These are phyloP conservation scores for Eudyptes chrysolophus DNA, from an alignment of 2,113 vertebrate genomes.

Conservation along the genomic window DNA sequence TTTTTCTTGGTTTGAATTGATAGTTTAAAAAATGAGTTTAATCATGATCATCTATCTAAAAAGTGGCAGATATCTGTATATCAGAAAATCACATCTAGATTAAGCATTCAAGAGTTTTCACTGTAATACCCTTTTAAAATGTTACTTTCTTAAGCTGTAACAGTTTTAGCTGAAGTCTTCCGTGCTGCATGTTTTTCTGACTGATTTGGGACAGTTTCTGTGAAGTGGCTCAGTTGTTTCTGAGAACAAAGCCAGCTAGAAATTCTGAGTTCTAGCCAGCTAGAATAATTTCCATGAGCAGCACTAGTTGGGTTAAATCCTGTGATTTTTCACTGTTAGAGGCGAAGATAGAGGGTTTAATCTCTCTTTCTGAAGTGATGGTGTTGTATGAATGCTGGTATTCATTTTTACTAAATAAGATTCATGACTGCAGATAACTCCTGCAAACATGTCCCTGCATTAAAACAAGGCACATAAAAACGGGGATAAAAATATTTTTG, in stretches of 20 bases:
- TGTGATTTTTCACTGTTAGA: conserved; percentile 12
- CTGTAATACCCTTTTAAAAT: background rate
- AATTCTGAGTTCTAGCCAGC: background rate
- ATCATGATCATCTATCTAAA: background rate
- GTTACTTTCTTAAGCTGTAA: background rate
- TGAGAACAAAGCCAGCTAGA: conserved; percentile 41
- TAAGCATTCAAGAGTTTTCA: background rate
- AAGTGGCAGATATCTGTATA: background rate
- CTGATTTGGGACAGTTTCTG: background rate
- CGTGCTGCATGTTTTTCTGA: background rate
- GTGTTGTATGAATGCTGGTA: conserved; percentile 33
- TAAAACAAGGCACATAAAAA: background rate
- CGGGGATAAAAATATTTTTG: background rate
- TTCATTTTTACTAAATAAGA: conserved; percentile 50
- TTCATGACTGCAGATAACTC: conserved; percentile 32
- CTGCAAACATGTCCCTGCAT: background rate
- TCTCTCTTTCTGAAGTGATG: conserved; percentile 29
- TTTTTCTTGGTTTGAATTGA: background rate
- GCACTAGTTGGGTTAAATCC: conserved; percentile 9
- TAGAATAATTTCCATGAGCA: background rate
- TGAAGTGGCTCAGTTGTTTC: conserved; percentile 38
- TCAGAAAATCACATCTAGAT: background rate
- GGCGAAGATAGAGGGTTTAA: conserved; percentile 30
- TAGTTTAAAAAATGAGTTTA: background rate
- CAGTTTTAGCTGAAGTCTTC: background rate